phyloP scores from a whole-genome alignment of 2,888 invertebrate species.

The Ornithoptera priamus region DNA sequence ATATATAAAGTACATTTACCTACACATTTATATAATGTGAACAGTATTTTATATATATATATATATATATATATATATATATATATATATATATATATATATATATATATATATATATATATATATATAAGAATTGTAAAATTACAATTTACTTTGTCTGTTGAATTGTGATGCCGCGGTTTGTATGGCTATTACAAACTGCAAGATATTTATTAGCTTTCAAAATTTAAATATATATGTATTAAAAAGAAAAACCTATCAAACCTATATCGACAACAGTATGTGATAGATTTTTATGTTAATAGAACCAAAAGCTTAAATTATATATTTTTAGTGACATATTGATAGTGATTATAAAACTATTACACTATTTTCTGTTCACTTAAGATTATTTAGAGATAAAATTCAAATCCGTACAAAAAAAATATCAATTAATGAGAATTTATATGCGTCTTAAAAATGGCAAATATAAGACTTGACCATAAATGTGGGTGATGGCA shows the following conservation, averaged over 20 bases:
- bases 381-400: no score
- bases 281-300: background rate
- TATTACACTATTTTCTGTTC: no score
- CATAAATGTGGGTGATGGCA: no score
- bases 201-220: background rate
- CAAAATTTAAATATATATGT: background rate
- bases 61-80: no score
- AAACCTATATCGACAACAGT: background rate
- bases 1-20: background rate
- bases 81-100: background rate
- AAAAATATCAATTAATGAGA: no score
- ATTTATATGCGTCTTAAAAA: no score
- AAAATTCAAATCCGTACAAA: no score
- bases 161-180: background rate
- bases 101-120: background rate
- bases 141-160: background rate
- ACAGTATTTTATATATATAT: background rate
- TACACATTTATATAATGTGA: background rate
- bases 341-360: no score
- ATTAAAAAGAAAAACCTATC: background rate
- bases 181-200: background rate
- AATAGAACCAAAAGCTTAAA: no score
- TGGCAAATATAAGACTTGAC: no score
- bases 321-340: no score
- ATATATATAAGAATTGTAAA: background rate